Percentiles rank a stretch among this genome's conserved stretches.
Conservation (phyloP, 2,888 invertebrate species). For the Drosophila antonietae region DNA sequence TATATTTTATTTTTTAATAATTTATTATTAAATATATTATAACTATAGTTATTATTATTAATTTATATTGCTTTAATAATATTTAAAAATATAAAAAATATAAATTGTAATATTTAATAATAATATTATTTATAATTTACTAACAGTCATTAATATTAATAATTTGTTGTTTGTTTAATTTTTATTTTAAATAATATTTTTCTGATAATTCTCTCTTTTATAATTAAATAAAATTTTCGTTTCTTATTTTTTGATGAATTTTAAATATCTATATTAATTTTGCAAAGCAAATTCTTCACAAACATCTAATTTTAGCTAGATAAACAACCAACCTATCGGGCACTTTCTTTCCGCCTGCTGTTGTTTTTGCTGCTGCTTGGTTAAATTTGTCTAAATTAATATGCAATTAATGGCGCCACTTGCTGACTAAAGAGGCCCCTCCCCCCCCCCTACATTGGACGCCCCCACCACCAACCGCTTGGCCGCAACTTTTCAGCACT, state of each 20-base stretch:
- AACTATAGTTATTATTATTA: too few relatives aligned
- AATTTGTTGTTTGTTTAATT: too few relatives aligned
- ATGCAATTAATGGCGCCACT: slow-evolving; percentile 60
- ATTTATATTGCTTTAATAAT: too few relatives aligned
- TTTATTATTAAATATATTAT: too few relatives aligned
- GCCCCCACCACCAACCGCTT: neutral
- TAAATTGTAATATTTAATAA: too few relatives aligned
- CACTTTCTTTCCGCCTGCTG: neutral
- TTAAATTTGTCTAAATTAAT: slow-evolving; percentile 68
- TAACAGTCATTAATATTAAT: too few relatives aligned
- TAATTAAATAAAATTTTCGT: neutral
- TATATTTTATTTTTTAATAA: too few relatives aligned
- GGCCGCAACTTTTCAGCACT: slow-evolving; percentile 40
- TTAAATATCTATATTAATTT: neutral
- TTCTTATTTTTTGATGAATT: neutral
- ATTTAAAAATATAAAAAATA: too few relatives aligned
- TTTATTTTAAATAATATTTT: too few relatives aligned
- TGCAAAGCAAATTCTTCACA: neutral
- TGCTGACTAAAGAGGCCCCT: slow-evolving; percentile 19
- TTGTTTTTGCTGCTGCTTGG: slow-evolving; percentile 10
- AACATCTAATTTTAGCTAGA: neutral
- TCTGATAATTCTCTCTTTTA: neutral
- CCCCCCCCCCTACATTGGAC: neutral
- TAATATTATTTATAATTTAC: too few relatives aligned
- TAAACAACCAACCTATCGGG: neutral